These are phyloP conservation scores for Cephalopachus bancanus DNA, from an alignment of 2,797 vertebrate species.

Conservation along the genomic window DNA sequence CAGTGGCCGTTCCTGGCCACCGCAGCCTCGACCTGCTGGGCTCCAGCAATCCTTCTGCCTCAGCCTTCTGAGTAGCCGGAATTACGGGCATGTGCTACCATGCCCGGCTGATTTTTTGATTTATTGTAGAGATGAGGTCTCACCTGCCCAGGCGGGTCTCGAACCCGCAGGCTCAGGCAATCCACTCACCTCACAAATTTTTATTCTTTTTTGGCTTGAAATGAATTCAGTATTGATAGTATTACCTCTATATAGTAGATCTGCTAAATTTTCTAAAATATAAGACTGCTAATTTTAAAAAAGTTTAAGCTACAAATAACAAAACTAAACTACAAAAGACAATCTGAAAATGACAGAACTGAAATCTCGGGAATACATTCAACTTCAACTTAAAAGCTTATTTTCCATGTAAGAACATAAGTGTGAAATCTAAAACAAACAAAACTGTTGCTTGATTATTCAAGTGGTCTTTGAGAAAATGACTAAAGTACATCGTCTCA, in stretches of 20 bases:
- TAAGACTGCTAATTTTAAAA: not conserved
- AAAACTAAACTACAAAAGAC: conserved; percentile 47
- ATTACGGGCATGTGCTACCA: no score
- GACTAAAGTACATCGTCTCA: not conserved
- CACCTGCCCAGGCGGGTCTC: no score
- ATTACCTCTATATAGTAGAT: not conserved
- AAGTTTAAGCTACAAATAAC: not conserved
- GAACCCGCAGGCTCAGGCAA: no score
- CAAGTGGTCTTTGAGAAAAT: not conserved
- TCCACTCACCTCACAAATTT: not conserved
- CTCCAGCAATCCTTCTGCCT: no score
- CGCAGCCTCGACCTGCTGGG: no score
- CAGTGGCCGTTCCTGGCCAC: no score
- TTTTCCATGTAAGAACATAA: not conserved
- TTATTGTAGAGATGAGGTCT: no score
- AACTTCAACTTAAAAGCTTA: not conserved
- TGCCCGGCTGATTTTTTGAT: no score
- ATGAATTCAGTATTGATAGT: not conserved
- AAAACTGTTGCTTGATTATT: not conserved
- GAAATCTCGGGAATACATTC: conserved; percentile 47
- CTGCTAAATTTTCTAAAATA: conserved; percentile 34
- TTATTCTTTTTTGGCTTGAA: conserved; percentile 38
- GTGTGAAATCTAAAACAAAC: conserved; percentile 29
- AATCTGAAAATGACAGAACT: conserved; percentile 7
- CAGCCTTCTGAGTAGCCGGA: no score